Conservation (phyloP, 92 coral and sea anemone genomes). For the Parazoanthus darwini region DNA sequence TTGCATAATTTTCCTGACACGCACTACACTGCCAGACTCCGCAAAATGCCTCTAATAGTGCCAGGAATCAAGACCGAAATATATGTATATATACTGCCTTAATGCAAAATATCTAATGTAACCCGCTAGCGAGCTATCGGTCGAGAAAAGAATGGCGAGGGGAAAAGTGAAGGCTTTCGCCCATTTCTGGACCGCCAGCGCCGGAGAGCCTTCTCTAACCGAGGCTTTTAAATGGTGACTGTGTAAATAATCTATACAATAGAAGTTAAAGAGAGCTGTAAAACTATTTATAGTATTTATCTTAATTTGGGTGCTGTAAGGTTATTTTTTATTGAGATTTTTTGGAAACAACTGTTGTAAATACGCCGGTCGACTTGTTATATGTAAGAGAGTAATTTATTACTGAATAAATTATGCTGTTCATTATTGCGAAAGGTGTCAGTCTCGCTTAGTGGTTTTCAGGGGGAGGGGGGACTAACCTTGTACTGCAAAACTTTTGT, state of each 20-base stretch:
- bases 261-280: not conserved
- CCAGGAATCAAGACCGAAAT: not conserved
- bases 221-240: not conserved
- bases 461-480: too few species aligned
- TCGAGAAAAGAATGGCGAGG: not conserved
- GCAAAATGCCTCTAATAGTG: too few species aligned
- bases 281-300: not conserved
- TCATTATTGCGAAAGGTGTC: too few species aligned
- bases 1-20: too few species aligned
- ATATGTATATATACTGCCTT: not conserved
- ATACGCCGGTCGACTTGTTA: not conserved
- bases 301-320: not conserved
- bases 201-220: not conserved
- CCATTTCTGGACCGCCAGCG: not conserved
- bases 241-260: too few species aligned
- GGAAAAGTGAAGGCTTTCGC: not conserved
- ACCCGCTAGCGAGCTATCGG: not conserved
- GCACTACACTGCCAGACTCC: too few species aligned
- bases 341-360: not conserved
- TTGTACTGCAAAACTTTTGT: too few species aligned
- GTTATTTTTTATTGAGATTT: too few species aligned
- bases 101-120: not conserved
- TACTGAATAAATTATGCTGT: too few species aligned
- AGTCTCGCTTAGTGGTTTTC: too few species aligned
- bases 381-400: not conserved